A percentile compares a stretch with the other conserved stretches of the same genome.
Evolutionary conservation across 2,888 invertebrate species (phyloP).

Genomic region (Nomada hirtipes): DNA sequence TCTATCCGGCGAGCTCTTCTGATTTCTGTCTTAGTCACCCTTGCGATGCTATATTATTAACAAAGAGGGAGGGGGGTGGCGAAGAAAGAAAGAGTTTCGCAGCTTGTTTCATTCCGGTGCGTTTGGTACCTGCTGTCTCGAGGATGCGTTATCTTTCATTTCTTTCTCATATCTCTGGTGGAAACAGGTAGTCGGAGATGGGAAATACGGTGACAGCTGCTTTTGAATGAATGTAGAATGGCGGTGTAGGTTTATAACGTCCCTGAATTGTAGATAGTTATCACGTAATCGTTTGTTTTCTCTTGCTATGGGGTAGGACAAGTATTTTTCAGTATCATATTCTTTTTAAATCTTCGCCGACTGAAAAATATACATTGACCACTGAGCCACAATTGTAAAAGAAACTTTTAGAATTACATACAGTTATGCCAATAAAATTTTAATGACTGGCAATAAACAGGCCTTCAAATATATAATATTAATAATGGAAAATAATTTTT

Average conservation of each 20-base stretch:
- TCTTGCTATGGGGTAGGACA: too few species aligned
- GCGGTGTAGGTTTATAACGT: background rate
- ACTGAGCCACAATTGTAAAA: too few species aligned
- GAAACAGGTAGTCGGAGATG: too few species aligned
- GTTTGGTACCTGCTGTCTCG: background rate
- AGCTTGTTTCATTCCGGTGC: background rate
- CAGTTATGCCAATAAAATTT: too few species aligned
- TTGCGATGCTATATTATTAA: conserved; percentile 39
- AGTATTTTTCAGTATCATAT: too few species aligned
- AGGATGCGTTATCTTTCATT: background rate
- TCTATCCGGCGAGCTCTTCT: conserved; percentile 31
- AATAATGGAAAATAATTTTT: too few species aligned
- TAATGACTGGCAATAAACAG: too few species aligned
- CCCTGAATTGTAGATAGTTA: background rate
- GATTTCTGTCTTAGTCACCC: conserved; percentile 16
- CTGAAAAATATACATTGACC: too few species aligned
- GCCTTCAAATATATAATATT: too few species aligned
- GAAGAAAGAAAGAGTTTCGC: background rate
- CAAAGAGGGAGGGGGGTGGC: background rate
- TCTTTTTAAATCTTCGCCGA: too few species aligned
- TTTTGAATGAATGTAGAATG: background rate
- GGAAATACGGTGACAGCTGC: too few species aligned
- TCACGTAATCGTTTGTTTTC: background rate
- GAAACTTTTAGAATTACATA: too few species aligned
- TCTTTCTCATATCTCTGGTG: conserved; percentile 1